Base-by-base conservation (phyloP, 1,140 invertebrate species). In the Antheraea pernyi region DNA sequence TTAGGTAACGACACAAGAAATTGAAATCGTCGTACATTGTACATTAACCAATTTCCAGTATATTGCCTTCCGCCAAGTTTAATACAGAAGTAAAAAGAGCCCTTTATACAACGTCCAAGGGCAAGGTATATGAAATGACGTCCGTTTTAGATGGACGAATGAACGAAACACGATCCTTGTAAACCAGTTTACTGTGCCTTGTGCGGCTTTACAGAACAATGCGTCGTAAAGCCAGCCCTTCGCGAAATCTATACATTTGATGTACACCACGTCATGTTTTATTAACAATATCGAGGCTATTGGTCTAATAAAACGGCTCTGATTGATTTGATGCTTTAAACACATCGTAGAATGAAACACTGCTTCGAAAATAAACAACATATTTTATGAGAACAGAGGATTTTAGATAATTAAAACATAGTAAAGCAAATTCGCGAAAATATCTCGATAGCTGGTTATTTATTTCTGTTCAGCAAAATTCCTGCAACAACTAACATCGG, bases 111-210 rank as follows among this genome's bases (percentile, higher is more conserved):
- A 53, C 16, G 46, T n/a, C 46, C 16, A 65, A 65, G 37, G 63
- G 19, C 16, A 18, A 39, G 30, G 58, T 22, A 62, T 22, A 46
- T 60, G 19, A 65, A 39, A 42, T 39, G 19, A 46, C 37, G 39
- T 30, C 42, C 37, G 63, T 65, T 65, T 65, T 46, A 39, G 22
- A 65, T 65, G 22, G 71, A 72, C 67, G 65, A 65, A 59, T 73
- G 70, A 67, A 69, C 63, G 78, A 73, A 79, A 79, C 69, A 73
- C 68, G 75, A 79, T 77, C 69, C 63, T 16, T 62, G 62, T 65
- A 73, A 76, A 76, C 73, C 65, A 72, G 76, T 80, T 78, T 73
- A 70, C 42, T 48, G 48, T 72, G 22, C 59, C 68, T 53, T 48
- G 48, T 72, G 22, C 59, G 70, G 61, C 69, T 65, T 69, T 73